A percentile compares a stretch with the other conserved stretches of the same genome.
These are phyloP conservation scores for Nansenia antarctica DNA, from an alignment of 2,113 vertebrate genomes.

Conservation along the genomic window DNA sequence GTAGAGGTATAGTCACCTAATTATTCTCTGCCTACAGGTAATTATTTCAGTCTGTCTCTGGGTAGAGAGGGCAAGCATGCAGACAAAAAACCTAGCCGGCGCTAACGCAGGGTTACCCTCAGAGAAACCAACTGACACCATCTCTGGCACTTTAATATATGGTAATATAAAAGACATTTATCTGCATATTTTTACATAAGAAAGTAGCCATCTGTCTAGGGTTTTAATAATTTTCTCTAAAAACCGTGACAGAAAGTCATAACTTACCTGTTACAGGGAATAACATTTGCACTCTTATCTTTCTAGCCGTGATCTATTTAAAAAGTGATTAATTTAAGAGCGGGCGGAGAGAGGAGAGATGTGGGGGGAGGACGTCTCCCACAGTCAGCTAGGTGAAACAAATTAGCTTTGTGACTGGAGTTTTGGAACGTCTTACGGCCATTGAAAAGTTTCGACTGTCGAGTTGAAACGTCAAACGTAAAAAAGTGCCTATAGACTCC, in stretches of 20 bases:
- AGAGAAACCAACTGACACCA: slow-evolving; percentile 36
- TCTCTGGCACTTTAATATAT: slow-evolving; percentile 61
- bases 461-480: neutral
- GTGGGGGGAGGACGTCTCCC: neutral
- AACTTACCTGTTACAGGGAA: slow-evolving; percentile 53
- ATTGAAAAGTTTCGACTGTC: neutral
- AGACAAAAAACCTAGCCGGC: neutral
- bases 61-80: slow-evolving; percentile 1
- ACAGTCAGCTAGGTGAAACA: neutral
- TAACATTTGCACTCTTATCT: slow-evolving; percentile 58
- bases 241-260: slow-evolving; percentile 54
- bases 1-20: slow-evolving; percentile 28
- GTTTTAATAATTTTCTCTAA: slow-evolving; percentile 55
- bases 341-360: neutral
- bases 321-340: slow-evolving; percentile 44
- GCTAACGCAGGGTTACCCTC: neutral
- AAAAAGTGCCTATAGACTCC: neutral
- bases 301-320: slow-evolving; percentile 33
- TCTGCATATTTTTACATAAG: slow-evolving; percentile 69
- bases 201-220: slow-evolving; percentile 63
- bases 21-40: slow-evolving; percentile 41
- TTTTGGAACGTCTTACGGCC: neutral
- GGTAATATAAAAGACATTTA: slow-evolving; percentile 66
- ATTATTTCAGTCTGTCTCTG: slow-evolving; percentile 46
- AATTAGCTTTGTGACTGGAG: neutral